phyloP scores from a whole-genome alignment of 2,113 vertebrate species.

The Hiodon alosoides region DNA sequence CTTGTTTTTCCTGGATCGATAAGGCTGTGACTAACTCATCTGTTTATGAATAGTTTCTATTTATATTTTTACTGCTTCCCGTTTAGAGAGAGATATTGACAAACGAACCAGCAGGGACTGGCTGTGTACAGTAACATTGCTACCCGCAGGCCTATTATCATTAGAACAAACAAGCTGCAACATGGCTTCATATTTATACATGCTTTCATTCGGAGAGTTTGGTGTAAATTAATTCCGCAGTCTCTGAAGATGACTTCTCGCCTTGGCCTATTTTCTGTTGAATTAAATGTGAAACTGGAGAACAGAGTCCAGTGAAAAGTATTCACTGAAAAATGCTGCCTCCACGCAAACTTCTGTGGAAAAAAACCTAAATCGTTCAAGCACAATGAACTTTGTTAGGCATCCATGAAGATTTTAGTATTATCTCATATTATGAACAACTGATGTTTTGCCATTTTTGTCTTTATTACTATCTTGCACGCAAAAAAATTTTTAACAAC shows the following conservation, averaged over 20 bases:
- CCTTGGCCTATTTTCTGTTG: background rate
- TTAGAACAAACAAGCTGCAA: background rate
- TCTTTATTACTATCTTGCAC: background rate
- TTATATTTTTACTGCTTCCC: background rate
- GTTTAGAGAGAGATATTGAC: background rate
- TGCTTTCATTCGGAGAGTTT: background rate
- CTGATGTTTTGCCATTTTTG: background rate
- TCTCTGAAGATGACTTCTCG: background rate
- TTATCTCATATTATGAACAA: background rate
- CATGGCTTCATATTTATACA: background rate
- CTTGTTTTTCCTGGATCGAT: background rate
- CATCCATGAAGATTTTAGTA: background rate
- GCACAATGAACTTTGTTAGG: background rate
- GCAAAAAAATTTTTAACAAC: background rate
- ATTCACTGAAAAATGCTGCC: background rate
- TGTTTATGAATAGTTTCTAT: constrained; percentile 1
- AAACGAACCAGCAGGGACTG: background rate
- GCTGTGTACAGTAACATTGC: background rate
- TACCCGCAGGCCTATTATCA: background rate
- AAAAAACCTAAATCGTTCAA: background rate
- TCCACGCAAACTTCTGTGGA: background rate
- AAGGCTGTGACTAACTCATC: background rate
- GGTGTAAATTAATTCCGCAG: background rate
- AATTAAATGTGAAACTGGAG: background rate
- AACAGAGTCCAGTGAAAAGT: background rate